phyloP scores from a whole-genome alignment of 2,888 invertebrate genomes.

The Mechanitis mazaeus region DNA sequence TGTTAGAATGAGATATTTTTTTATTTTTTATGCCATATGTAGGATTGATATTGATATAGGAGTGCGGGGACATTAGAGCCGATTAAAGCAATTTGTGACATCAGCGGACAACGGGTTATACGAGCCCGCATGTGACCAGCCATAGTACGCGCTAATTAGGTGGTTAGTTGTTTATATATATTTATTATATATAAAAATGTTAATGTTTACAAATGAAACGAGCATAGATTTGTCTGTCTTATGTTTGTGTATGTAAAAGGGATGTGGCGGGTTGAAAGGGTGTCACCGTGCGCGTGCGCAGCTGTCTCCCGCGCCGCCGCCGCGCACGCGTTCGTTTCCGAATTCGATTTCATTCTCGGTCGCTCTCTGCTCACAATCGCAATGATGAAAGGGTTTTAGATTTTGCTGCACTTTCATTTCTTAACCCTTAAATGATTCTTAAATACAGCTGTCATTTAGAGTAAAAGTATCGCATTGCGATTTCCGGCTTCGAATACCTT shows the following conservation, averaged over 20 bases:
- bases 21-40: slow-evolving; percentile 2
- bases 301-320: slow-evolving; percentile 18
- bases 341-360: slow-evolving; percentile 29
- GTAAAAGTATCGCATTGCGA: slow-evolving; percentile 12
- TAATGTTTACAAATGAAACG: background rate
- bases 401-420: slow-evolving; percentile 23
- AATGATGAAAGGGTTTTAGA: slow-evolving; percentile 24
- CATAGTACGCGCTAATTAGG: slow-evolving; percentile 7
- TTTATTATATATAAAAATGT: slow-evolving; percentile 7
- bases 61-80: slow-evolving; percentile 41
- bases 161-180: background rate
- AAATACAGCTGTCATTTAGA: slow-evolving; percentile 20
- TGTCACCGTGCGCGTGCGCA: slow-evolving; percentile 22
- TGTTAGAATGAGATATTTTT: slow-evolving; percentile 13
- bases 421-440: background rate
- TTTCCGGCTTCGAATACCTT: background rate
- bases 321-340: slow-evolving; percentile 25
- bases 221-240: slow-evolving; percentile 7
- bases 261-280: slow-evolving; percentile 10
- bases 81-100: slow-evolving; percentile 65
- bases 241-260: slow-evolving; percentile 5
- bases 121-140: slow-evolving; percentile 35
- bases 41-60: slow-evolving; percentile 28
- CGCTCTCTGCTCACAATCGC: slow-evolving; percentile 16
- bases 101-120: slow-evolving; percentile 20